These are phyloP conservation scores for Latrodectus geometricus DNA, from an alignment of 1,140 invertebrate genomes.

Conservation along the genomic window DNA sequence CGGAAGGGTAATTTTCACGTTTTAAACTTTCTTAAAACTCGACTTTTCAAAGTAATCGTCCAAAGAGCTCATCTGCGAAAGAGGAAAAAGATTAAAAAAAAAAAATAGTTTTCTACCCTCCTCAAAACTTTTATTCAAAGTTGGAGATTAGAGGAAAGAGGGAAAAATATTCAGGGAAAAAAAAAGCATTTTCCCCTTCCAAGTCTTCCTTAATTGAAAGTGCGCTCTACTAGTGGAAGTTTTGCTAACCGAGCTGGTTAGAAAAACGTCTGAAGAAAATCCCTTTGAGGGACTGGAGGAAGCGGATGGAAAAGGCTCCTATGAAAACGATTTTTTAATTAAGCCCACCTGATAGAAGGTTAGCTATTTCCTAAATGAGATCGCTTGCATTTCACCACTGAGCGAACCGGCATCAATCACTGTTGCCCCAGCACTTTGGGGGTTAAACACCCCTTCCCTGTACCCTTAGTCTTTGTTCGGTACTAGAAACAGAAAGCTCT, in stretches of 20 bases:
- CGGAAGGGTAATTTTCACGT: no score
- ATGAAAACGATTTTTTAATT: constrained; percentile 57
- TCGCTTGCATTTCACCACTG: constrained; percentile 44
- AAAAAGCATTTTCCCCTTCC: neutral
- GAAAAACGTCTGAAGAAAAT: neutral
- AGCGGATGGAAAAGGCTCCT: constrained; percentile 23
- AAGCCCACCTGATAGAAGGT: constrained; percentile 27
- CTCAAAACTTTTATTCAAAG: no score
- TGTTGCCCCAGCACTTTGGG: neutral
- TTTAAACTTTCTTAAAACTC: no score
- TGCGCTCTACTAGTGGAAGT: neutral
- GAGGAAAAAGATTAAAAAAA: no score
- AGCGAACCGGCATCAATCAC: constrained; percentile 38
- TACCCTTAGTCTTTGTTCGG: neutral
- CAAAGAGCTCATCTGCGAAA: no score
- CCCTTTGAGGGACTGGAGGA: neutral
- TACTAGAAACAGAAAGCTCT: constrained; percentile 38
- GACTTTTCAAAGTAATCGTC: no score
- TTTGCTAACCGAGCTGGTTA: neutral
- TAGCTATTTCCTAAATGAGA: constrained; percentile 55
- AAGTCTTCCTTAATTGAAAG: constrained; percentile 29
- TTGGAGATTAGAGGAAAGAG: no score
- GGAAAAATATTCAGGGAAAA: no score
- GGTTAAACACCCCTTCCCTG: neutral
- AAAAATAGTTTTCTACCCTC: no score